phyloP scores from a whole-genome alignment of 2,797 vertebrate species.

The Megalops cyprinoides region DNA sequence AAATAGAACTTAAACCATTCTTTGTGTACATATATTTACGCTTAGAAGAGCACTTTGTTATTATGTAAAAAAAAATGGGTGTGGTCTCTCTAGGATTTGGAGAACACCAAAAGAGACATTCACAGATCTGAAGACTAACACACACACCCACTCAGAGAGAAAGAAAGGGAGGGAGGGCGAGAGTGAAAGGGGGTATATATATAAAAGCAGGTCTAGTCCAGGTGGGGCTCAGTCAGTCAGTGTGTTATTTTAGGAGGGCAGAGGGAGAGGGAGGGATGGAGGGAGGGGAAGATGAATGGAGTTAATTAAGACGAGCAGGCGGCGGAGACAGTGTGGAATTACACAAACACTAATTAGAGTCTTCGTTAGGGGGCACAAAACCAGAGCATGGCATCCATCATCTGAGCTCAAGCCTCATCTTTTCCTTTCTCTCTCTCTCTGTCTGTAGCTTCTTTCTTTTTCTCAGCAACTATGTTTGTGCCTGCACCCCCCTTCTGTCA shows the following conservation, averaged over 20 bases:
- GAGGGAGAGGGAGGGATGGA: slow-evolving; percentile 47
- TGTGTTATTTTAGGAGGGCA: slow-evolving; percentile 79
- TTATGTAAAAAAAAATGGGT: slow-evolving; percentile 12
- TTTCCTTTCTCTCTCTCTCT: slow-evolving; percentile 56
- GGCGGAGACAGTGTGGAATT: slow-evolving; percentile 84
- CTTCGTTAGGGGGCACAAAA: slow-evolving; percentile 82
- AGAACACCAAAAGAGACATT: slow-evolving; percentile 2
- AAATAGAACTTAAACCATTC: not conserved
- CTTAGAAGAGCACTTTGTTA: not conserved
- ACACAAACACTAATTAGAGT: slow-evolving; percentile 86
- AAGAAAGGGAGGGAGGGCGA: slow-evolving; percentile 19
- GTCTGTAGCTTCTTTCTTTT: slow-evolving; percentile 54
- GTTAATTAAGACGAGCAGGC: slow-evolving; percentile 86
- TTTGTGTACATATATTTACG: not conserved
- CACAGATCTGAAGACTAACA: not conserved
- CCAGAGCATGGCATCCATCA: slow-evolving; percentile 78
- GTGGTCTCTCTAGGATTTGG: not conserved
- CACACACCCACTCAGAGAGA: not conserved
- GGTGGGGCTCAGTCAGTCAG: slow-evolving; percentile 77
- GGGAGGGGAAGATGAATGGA: slow-evolving; percentile 84
- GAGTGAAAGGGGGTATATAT: slow-evolving; percentile 38
- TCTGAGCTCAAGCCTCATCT: slow-evolving; percentile 39
- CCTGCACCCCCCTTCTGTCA: slow-evolving; percentile 9
- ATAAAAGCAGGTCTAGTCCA: slow-evolving; percentile 80
- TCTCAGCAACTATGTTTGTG: slow-evolving; percentile 11